Percentiles rank a stretch among this genome's conserved stretches.
Evolutionary conservation across 2,888 invertebrate species (phyloP).

Genomic region (Isoperla grammatica): DNA sequence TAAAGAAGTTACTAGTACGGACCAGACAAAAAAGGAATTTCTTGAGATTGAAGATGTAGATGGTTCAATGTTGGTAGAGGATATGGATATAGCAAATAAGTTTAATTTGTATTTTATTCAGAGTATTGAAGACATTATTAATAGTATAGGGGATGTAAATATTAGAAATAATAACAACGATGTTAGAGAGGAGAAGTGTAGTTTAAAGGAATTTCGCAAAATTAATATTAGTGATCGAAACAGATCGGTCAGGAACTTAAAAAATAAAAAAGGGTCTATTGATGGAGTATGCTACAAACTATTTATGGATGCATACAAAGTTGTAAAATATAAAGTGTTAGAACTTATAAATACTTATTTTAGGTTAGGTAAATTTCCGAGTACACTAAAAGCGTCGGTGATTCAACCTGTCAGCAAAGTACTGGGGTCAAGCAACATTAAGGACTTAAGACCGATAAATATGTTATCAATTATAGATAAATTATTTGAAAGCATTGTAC

Average conservation of each 20-base stretch:
- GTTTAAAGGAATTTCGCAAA: not conserved
- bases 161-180: not conserved
- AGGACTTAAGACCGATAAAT: not conserved
- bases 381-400: not conserved
- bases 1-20: not conserved
- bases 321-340: not conserved
- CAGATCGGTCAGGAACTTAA: not conserved
- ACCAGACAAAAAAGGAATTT: not conserved
- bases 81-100: not conserved
- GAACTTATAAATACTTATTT: not conserved
- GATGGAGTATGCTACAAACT: not conserved
- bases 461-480: not conserved
- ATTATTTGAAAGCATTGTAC: not conserved
- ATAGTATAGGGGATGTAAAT: not conserved
- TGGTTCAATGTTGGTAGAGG: not conserved
- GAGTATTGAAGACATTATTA: not conserved
- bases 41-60: not conserved
- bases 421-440: not conserved
- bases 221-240: not conserved
- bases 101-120: not conserved
- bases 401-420: not conserved
- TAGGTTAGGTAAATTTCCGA: not conserved
- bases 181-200: not conserved
- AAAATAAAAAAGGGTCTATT: not conserved
- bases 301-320: not conserved